These are phyloP conservation scores for Deroptyus accipitrinus DNA, from an alignment of 2,113 vertebrate species.

Conservation along the genomic window DNA sequence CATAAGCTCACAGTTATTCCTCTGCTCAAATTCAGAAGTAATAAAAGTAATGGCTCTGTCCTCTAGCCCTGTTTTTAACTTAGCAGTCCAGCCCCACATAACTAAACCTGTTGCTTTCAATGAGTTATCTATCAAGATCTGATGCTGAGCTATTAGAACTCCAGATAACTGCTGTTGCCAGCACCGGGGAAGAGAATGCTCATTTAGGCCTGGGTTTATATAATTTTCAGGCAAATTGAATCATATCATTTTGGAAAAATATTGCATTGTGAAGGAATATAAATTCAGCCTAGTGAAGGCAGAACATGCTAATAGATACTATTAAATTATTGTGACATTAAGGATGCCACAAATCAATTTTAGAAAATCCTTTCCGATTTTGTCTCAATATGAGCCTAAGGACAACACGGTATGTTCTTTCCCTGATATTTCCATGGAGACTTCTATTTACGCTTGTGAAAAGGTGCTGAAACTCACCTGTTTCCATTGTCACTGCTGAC, in stretches of 20 bases:
- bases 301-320: not conserved
- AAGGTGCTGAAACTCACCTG: slow-evolving; percentile 40
- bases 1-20: not conserved
- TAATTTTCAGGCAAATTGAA: not conserved
- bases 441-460: not conserved
- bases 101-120: not conserved
- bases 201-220: not conserved
- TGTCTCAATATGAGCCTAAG: not conserved
- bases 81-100: not conserved
- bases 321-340: not conserved
- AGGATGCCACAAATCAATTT: not conserved
- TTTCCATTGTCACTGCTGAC: slow-evolving; percentile 28
- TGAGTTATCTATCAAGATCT: not conserved
- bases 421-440: not conserved
- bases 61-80: not conserved
- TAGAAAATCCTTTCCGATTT: not conserved
- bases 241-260: not conserved
- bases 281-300: not conserved
- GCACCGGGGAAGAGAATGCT: not conserved
- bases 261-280: not conserved
- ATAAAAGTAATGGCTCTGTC: not conserved
- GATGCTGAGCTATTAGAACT: not conserved
- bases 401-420: not conserved
- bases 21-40: not conserved
- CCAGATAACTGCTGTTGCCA: not conserved